These are phyloP conservation scores for Corythaeola cristata DNA, from an alignment of 2,113 vertebrate genomes.

Conservation along the genomic window DNA sequence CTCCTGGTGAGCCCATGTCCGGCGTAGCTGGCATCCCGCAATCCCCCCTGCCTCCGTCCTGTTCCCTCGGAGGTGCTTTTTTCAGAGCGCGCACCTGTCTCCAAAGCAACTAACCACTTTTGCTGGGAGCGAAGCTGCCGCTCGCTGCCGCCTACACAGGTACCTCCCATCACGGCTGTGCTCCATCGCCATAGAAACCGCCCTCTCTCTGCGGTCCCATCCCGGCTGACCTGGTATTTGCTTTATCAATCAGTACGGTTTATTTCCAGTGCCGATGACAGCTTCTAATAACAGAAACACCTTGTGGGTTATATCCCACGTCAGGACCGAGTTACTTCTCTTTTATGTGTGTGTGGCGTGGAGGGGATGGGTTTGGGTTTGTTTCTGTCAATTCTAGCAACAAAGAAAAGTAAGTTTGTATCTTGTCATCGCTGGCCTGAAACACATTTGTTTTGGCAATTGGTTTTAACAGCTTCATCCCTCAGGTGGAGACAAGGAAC, in stretches of 20 bases:
- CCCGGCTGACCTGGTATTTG: conserved; percentile 2
- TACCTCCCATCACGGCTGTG: conserved; percentile 27
- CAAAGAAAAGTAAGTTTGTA: not conserved
- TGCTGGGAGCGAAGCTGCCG: not conserved
- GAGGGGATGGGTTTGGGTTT: not conserved
- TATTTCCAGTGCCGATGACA: not conserved
- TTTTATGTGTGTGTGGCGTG: rapidly evolving
- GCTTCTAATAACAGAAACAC: not conserved
- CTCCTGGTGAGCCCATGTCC: not conserved
- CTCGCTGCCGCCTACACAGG: conserved; percentile 18
- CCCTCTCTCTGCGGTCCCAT: conserved; percentile 8
- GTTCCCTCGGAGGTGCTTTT: not conserved
- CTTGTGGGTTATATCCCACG: not conserved
- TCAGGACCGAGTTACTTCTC: not conserved
- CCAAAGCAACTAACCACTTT: conserved; percentile 34
- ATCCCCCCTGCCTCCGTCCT: not conserved
- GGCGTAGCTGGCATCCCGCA: not conserved
- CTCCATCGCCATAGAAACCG: conserved; percentile 66
- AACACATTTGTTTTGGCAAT: not conserved
- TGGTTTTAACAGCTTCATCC: not conserved
- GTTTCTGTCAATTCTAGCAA: not conserved
- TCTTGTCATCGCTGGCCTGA: not conserved
- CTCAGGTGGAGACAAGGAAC: not conserved
- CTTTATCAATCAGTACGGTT: not conserved
- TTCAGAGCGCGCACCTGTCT: not conserved